Conservation (phyloP, 1,140 invertebrate species). For the Rhizoglyphus robini region DNA sequence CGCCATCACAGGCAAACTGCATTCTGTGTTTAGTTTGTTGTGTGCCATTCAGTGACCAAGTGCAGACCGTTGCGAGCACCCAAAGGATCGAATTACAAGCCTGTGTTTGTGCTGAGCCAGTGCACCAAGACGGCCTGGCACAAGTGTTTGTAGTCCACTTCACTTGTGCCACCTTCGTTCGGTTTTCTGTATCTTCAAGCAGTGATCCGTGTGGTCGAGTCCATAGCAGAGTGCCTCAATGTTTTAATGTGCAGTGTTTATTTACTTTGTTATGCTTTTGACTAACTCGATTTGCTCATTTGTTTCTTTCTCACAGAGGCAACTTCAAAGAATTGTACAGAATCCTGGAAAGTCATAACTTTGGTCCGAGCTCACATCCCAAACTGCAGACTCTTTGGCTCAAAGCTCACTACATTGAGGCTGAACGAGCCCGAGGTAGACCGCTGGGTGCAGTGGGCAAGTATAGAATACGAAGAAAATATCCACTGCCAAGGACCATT, state of each 20-base stretch:
- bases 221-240: neutral
- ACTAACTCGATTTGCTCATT: conserved; percentile 5
- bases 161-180: neutral
- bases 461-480: conserved; percentile 82
- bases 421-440: conserved; percentile 38
- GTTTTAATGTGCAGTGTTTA: neutral
- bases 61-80: neutral
- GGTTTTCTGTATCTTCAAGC: neutral
- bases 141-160: conserved; percentile 7
- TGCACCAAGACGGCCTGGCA: neutral
- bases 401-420: conserved; percentile 48
- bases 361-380: conserved; percentile 86
- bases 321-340: conserved; percentile 94
- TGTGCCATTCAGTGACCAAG: too few species aligned
- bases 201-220: neutral
- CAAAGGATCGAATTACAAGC: neutral
- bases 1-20: too few species aligned
- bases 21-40: too few species aligned
- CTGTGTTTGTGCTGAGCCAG: neutral
- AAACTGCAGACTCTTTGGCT: conserved; percentile 73
- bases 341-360: conserved; percentile 86
- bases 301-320: too few species aligned
- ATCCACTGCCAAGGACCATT: conserved; percentile 85
- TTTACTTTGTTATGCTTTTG: too few species aligned
- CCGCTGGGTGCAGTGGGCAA: conserved; percentile 73